phyloP scores from a whole-genome alignment of 1,140 invertebrate genomes.

The Orussus abietinus region DNA sequence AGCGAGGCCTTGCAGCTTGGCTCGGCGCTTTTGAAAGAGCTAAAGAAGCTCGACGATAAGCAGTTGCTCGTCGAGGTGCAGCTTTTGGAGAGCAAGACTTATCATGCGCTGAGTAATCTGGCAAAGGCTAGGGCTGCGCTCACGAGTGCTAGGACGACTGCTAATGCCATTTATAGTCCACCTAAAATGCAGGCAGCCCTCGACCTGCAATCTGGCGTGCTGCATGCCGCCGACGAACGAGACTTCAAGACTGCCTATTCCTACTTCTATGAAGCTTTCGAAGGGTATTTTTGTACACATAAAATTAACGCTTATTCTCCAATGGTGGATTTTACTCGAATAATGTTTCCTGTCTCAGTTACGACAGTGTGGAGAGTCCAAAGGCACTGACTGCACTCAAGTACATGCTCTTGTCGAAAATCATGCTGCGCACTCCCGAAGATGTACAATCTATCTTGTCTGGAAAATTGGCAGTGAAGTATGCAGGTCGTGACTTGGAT shows the following conservation, averaged over 20 bases:
- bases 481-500: conserved; percentile 91
- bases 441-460: conserved; percentile 95
- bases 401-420: conserved; percentile 99
- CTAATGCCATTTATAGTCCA: conserved; percentile 98
- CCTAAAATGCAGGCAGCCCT: conserved; percentile 96
- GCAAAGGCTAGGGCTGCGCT: conserved; percentile 95
- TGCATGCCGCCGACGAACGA: conserved; percentile 98
- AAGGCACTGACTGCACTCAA: conserved; percentile 93
- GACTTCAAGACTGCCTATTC: conserved; percentile 99
- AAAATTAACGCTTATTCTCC: background rate
- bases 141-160: conserved; percentile 96
- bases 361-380: conserved; percentile 89
- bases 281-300: conserved; percentile 61
- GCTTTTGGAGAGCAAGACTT: conserved; percentile 96
- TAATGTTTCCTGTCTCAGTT: conserved; percentile 46
- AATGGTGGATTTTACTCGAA: background rate
- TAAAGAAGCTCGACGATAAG: conserved; percentile 99
- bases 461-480: conserved; percentile 95
- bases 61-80: conserved; percentile 96
- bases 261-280: conserved; percentile 99
- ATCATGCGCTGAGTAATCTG: conserved; percentile 94
- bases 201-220: conserved; percentile 95
- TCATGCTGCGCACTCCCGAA: conserved; percentile 94
- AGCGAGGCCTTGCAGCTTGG: conserved; percentile 80
- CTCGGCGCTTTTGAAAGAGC: conserved; percentile 82